Percentiles rank a stretch among this genome's conserved stretches.
phyloP scores from a whole-genome alignment of 2,888 invertebrate genomes.

The Chrysomela aeneicollis region DNA sequence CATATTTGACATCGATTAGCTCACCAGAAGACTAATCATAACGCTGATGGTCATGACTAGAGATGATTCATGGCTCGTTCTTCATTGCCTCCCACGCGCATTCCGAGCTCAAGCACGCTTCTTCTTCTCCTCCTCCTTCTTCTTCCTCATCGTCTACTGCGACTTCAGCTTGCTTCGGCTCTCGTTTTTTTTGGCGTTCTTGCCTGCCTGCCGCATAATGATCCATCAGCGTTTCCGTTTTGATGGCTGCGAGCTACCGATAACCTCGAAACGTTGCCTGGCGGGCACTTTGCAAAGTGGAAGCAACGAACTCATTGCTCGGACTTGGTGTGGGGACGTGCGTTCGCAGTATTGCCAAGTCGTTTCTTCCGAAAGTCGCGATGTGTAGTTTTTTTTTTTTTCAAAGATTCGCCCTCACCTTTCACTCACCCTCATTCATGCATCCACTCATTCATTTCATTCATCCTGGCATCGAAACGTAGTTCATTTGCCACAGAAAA shows the following conservation, averaged over 20 bases:
- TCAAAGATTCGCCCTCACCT: too few relatives aligned
- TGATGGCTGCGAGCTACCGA: constrained; percentile 18
- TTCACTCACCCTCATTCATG: too few relatives aligned
- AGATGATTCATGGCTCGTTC: background rate
- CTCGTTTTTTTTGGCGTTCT: too few relatives aligned
- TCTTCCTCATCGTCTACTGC: background rate
- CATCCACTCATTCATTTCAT: too few relatives aligned
- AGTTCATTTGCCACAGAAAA: too few relatives aligned
- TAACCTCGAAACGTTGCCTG: constrained; percentile 13
- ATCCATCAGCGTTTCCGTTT: constrained; percentile 23
- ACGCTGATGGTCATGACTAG: background rate
- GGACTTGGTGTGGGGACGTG: background rate
- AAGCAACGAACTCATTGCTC: constrained; percentile 4
- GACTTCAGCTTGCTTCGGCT: constrained; percentile 9
- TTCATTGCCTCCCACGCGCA: background rate
- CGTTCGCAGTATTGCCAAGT: too few relatives aligned
- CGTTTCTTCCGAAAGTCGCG: too few relatives aligned
- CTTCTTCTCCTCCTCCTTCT: background rate
- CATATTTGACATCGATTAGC: background rate
- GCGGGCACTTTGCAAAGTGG: background rate
- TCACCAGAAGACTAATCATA: background rate
- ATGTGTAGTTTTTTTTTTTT: too few relatives aligned
- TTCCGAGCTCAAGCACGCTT: background rate
- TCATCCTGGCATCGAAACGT: too few relatives aligned
- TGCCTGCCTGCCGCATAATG: constrained; percentile 25